Base-by-base conservation (phyloP, 2,888 invertebrate species). In the Barypeithes pellucidus region DNA sequence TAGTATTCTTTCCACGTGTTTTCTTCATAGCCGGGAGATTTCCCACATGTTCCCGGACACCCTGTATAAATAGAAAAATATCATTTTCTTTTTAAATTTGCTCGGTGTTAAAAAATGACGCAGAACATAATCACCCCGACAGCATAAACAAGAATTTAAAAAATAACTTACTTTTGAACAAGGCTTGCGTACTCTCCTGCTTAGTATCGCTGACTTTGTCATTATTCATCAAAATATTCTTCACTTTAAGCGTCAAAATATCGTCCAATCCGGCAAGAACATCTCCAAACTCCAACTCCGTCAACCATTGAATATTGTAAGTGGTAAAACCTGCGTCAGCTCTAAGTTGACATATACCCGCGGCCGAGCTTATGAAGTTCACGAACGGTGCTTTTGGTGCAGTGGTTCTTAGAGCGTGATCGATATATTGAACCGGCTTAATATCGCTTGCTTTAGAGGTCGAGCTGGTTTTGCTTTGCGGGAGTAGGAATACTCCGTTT, bases 351-450 rank as follows among this genome's bases (percentile, higher is more conserved):
- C 82, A 82, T 33, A 84, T 68, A 5, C 85, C 85, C 41, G 81
- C 81, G 3, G 83, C 83, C 0, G 78, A 74, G n/a, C 24, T 77
- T 24, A 83, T 77, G 65, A 85, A 84, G 75, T 85, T 86, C 11
- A 86, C 80, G 20, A 85, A 81, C 1, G 83, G 18, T 0, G 85
- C 83, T 76, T 85, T 85, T 3, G 85, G 85, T 0, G 83, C 85
- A 5, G 79, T 80, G 1, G 82, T 83, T 57, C 82, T 79, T 57
- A 86, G 76, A 52, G 84, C 84, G 33, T 76, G 74, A 72, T 86
- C 86, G 8, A 86, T 78, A 65, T 84, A 82, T 60, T 83, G 83
- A 5, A 85, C 77, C 0, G 83, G 77, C 75, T 84, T 84, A 29
- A 80, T 80, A 36, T 85, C 84, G 61, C 80, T 82, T 16, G 76